phyloP scores from a whole-genome alignment of 2,797 vertebrate genomes.

The Astyanax mexicanus region DNA sequence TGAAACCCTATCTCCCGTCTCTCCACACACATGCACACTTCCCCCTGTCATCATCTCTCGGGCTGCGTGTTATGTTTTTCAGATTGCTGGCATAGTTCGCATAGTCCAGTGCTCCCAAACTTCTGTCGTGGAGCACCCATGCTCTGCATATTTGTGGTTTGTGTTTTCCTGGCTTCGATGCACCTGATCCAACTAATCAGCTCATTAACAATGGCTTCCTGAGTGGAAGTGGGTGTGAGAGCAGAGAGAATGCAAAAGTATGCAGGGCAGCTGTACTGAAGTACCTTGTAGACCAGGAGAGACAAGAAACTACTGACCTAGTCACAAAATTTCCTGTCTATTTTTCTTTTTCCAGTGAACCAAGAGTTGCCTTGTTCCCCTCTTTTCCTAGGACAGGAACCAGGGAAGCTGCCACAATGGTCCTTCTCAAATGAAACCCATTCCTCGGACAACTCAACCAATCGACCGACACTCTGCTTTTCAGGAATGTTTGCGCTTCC shows the following conservation, averaged over 20 bases:
- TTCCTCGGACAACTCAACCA: background rate
- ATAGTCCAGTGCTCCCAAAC: background rate
- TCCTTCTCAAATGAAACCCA: slow-evolving; percentile 23
- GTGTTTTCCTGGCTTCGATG: background rate
- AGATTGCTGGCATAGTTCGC: slow-evolving; percentile 19
- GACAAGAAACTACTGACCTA: background rate
- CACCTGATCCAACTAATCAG: slow-evolving; percentile 1
- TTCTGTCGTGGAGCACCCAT: background rate
- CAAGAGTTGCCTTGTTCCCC: background rate
- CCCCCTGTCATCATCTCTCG: slow-evolving; percentile 38
- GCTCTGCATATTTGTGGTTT: background rate
- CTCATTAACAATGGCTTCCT: background rate
- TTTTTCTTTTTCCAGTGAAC: background rate
- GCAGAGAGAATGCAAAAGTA: background rate
- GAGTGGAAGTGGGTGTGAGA: background rate
- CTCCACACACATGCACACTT: slow-evolving; percentile 45
- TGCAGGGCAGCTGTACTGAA: background rate
- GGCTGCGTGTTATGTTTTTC: slow-evolving; percentile 19
- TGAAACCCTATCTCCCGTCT: slow-evolving; percentile 72
- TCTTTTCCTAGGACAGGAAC: background rate
- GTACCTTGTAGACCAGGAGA: background rate
- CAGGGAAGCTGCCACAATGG: slow-evolving; percentile 7
- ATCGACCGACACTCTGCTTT: background rate
- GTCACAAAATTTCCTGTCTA: background rate
- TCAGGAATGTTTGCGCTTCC: slow-evolving; percentile 15